These are phyloP conservation scores for Pachyramphus minor DNA, from an alignment of 2,113 vertebrate species.

Conservation along the genomic window DNA sequence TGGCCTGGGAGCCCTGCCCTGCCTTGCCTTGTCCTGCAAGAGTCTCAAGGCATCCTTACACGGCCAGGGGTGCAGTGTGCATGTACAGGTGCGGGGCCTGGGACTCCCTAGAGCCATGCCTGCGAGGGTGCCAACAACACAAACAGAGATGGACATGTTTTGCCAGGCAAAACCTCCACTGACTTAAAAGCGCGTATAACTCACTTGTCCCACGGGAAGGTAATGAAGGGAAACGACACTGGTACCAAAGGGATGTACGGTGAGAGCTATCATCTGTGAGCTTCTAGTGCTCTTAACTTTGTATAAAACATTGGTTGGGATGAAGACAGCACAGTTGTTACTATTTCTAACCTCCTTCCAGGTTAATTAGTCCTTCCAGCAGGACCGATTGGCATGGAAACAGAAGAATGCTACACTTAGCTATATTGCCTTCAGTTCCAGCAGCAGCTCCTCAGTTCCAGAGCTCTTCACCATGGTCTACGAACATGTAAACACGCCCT, in stretches of 20 bases:
- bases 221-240: fast-evolving
- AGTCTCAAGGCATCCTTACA: fast-evolving
- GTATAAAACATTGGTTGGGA: neutral
- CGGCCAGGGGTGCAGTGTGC: neutral
- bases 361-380: neutral
- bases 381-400: neutral
- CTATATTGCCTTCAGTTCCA: neutral
- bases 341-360: neutral
- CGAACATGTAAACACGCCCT: fast-evolving
- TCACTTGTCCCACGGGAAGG: fast-evolving
- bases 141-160: fast-evolving
- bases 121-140: neutral
- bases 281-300: neutral
- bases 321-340: neutral
- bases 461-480: neutral
- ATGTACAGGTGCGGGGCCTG: fast-evolving
- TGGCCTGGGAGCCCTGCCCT: neutral
- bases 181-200: fast-evolving
- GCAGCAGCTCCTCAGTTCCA: neutral
- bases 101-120: neutral
- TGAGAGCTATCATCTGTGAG: neutral
- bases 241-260: fast-evolving
- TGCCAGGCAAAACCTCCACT: neutral
- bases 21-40: neutral
- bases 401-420: neutral